These are phyloP conservation scores for Sphaerophoria taeniata DNA, from an alignment of 2,888 invertebrate species.

Conservation along the genomic window DNA sequence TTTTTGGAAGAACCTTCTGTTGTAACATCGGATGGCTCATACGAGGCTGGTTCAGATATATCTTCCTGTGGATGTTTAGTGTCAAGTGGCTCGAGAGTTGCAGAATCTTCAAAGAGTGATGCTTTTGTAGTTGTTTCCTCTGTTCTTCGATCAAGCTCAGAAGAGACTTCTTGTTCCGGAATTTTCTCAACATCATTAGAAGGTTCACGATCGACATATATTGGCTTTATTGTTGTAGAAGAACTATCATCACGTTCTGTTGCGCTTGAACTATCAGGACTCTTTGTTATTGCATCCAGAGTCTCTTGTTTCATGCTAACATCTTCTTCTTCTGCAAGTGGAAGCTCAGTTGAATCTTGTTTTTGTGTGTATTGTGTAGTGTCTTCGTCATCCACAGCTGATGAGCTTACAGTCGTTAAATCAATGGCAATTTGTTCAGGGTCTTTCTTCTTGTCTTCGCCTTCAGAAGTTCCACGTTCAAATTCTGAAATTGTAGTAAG, in stretches of 20 bases:
- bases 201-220: conserved; percentile 56
- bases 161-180: conserved; percentile 10
- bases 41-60: conserved; percentile 34
- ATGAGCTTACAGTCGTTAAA: conserved; percentile 9
- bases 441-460: conserved; percentile 7
- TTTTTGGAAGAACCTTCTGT: not conserved
- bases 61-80: conserved; percentile 23
- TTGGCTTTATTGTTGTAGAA: conserved; percentile 28
- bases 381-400: not conserved
- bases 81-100: not conserved
- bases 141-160: not conserved
- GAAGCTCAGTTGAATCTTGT: conserved; percentile 5
- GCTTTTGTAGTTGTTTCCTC: not conserved
- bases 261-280: not conserved
- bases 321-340: not conserved
- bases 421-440: conserved; percentile 44
- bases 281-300: no score
- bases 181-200: not conserved
- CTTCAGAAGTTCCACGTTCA: not conserved
- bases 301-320: no score
- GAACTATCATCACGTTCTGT: conserved; percentile 18
- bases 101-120: not conserved
- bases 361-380: not conserved
- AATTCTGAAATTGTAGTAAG: conserved; percentile 3
- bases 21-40: not conserved